Base-by-base conservation (phyloP, 2,888 invertebrate genomes). In the Meloe dianella region DNA sequence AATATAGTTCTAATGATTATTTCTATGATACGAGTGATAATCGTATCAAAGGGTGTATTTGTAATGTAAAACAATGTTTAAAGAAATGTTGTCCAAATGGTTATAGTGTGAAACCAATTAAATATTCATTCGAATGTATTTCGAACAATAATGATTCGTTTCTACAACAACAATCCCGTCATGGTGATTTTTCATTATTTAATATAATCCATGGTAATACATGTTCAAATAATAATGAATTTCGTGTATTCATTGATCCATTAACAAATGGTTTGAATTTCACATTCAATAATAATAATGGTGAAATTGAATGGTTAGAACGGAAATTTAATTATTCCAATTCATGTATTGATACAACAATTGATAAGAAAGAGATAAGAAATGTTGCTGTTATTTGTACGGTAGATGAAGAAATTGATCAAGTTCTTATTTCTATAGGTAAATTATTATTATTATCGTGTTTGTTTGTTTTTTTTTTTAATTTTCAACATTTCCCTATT, bases 71-170 rank as follows among this genome's bases (percentile, higher is more conserved):
- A 32, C 68, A 56, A 2, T 77, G 77, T 56, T 29, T 77, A 12
- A 67, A 72, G 67, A 73, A 73, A 60, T 77, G 77, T 63, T 77
- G 77, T 58, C 60, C 47, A 8, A 56, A 61, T 9, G 60, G 61
- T 22, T 58, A 67, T 29, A 54, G 29, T 38, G 9, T 54, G 2
- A 24, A 54, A 54, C 24, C 54, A 2, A 6, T 54, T 5, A 8
- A 54, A 8, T 54, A 14, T 24, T 6, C 54, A 12, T 54, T 24
- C 6, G 54, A 54, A 24, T 54, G 54, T 24, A 14, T 1, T 24
- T 1, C 6, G 24, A 54, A 54, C 24, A 3, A 54, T 54, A 12
- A 54, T 24, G 7, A 24, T 24, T 57, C 20, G 60, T 60, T 56
- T 2, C 30, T 29, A 20, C 20, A 14, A 20, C 20, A 8, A 12